Evolutionary conservation across 2,113 vertebrate genomes (phyloP).

Genomic region (Cricetomys ansorgei): DNA sequence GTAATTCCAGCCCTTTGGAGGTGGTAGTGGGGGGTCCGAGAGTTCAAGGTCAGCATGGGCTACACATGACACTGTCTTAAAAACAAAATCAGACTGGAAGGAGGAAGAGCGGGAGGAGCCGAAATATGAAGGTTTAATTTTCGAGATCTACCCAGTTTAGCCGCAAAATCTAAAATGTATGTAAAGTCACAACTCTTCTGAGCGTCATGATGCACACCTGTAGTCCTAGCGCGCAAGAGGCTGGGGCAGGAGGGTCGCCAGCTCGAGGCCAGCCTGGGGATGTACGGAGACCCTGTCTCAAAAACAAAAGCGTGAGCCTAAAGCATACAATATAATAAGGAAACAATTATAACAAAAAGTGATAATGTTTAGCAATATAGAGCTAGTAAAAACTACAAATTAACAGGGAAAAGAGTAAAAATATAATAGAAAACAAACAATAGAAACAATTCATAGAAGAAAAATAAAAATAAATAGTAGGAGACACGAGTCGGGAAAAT

Average conservation of each 20-base stretch:
- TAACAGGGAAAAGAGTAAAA: constrained; percentile 8
- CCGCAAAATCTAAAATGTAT: constrained; percentile 3
- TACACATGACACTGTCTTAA: not conserved
- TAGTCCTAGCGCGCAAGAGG: not conserved
- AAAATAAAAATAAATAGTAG: constrained; percentile 1
- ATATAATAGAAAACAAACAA: not conserved
- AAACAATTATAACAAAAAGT: not conserved
- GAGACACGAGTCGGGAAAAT: not conserved
- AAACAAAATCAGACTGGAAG: not conserved
- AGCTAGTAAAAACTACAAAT: not conserved
- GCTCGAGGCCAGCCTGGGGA: not conserved
- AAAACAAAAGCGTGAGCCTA: not conserved
- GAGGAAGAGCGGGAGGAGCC: not conserved
- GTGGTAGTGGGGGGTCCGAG: not conserved
- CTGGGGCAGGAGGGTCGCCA: not conserved
- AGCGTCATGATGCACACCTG: not conserved
- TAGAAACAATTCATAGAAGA: constrained; percentile 10
- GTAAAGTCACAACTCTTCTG: not conserved
- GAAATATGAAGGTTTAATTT: constrained; percentile 10
- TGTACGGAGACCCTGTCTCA: not conserved
- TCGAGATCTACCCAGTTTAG: constrained; percentile 1
- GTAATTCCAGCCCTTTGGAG: not conserved
- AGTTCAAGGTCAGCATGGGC: not conserved
- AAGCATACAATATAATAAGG: not conserved
- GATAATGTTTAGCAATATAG: not conserved